These are phyloP conservation scores for Phortica variegata DNA, from an alignment of 1,140 invertebrate species.

Conservation along the genomic window DNA sequence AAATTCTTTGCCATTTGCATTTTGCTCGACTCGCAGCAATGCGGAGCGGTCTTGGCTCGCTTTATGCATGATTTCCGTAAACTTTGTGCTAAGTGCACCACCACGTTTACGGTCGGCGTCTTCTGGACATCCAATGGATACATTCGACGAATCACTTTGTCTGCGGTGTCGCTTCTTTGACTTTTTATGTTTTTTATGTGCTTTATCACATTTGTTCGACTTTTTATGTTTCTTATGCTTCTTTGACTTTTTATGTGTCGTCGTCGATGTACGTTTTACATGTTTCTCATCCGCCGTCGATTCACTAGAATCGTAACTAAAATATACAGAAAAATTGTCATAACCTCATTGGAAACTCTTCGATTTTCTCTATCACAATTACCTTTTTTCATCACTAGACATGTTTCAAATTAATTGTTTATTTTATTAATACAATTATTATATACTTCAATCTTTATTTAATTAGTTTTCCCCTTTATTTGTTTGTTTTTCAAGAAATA, in stretches of 20 bases:
- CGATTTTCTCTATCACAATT: conserved; percentile 2
- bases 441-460: no score
- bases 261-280: conserved; percentile 22
- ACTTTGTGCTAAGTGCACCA: conserved; percentile 36
- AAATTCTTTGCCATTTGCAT: conserved; percentile 49
- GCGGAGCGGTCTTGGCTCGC: conserved; percentile 20
- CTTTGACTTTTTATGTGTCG: conserved; percentile 54
- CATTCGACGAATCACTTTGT: conserved; percentile 32
- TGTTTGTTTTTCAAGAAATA: no score
- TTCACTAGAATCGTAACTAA: conserved; percentile 39
- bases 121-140: conserved; percentile 20
- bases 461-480: no score
- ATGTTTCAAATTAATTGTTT: conserved; percentile 25
- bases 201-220: conserved; percentile 36
- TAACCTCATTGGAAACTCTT: conserved; percentile 29
- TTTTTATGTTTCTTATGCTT: conserved; percentile 63
- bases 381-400: conserved; percentile 50
- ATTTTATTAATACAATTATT: no score
- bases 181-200: conserved; percentile 50
- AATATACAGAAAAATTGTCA: conserved; percentile 16
- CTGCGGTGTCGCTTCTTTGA: conserved; percentile 32
- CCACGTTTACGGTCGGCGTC: conserved; percentile 26
- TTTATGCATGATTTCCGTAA: conserved; percentile 50
- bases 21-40: conserved; percentile 29
- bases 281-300: conserved; percentile 30